These are phyloP conservation scores for Acanthoscelides obtectus DNA, from an alignment of 2,888 invertebrate genomes.

Conservation along the genomic window DNA sequence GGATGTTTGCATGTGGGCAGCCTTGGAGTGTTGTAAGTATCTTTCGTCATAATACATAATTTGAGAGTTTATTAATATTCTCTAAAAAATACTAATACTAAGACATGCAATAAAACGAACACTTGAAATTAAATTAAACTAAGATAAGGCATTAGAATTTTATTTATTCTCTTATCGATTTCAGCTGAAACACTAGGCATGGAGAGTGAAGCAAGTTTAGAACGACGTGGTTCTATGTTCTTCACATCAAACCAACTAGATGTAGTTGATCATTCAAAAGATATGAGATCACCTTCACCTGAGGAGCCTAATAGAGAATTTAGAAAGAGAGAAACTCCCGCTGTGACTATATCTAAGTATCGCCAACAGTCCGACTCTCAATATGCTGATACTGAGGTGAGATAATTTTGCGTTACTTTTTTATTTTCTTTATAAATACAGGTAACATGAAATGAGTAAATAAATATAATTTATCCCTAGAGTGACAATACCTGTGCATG, in stretches of 20 bases:
- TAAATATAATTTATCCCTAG: too few species aligned
- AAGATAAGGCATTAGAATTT: too few species aligned
- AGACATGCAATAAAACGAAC: too few species aligned
- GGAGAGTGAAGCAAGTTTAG: slow-evolving; percentile 56
- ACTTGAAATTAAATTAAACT: too few species aligned
- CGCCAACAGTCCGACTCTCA: slow-evolving; percentile 48
- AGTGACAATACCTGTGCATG: too few species aligned
- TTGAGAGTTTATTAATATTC: too few species aligned
- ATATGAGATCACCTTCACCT: slow-evolving; percentile 48
- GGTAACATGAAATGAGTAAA: too few species aligned
- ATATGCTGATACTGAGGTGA: slow-evolving; percentile 47
- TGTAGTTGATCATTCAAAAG: slow-evolving; percentile 39
- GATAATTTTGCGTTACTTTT: too few species aligned
- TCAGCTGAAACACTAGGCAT: slow-evolving; percentile 76
- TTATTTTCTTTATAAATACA: too few species aligned
- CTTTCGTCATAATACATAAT: too few species aligned
- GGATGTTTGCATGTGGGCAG: slow-evolving; percentile 25
- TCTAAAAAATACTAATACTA: too few species aligned
- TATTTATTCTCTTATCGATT: slow-evolving; percentile 1
- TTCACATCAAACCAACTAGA: slow-evolving; percentile 45
- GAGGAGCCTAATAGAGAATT: slow-evolving; percentile 34
- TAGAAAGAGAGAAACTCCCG: slow-evolving; percentile 28
- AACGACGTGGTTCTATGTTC: slow-evolving; percentile 54
- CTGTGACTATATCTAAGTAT: slow-evolving; percentile 42
- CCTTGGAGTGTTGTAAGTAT: slow-evolving; percentile 17